A percentile compares a stretch with the other conserved stretches of the same genome.
These are phyloP conservation scores for Phrynosoma blainvillii DNA, from an alignment of 2,113 vertebrate species.

Conservation along the genomic window DNA sequence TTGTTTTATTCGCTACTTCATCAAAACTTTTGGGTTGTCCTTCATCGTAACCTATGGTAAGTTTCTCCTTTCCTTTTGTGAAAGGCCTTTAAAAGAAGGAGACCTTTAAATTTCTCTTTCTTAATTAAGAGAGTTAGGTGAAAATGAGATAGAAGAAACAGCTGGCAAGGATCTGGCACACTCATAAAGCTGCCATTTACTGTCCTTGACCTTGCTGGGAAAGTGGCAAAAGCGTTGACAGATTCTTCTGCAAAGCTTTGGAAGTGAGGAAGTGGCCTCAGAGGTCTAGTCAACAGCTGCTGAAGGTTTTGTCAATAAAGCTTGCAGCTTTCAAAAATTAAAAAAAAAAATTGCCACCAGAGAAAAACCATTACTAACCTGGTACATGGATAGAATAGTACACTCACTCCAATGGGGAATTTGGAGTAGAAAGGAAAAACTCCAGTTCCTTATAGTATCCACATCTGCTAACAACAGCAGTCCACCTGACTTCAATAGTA, in stretches of 20 bases:
- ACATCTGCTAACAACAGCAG: not conserved
- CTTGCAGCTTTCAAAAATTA: not conserved
- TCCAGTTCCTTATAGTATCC: not conserved
- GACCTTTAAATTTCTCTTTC: constrained; percentile 27
- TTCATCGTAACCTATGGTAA: constrained; percentile 25
- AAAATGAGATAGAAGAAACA: constrained; percentile 25
- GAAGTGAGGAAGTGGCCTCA: constrained; percentile 16
- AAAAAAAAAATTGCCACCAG: not conserved
- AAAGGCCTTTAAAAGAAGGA: not conserved
- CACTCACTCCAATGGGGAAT: not conserved
- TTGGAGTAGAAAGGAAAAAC: not conserved
- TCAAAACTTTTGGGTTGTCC: constrained; percentile 23
- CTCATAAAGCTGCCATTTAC: constrained; percentile 13
- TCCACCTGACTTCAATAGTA: not conserved
- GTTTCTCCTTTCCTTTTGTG: not conserved
- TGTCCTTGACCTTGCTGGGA: constrained; percentile 17
- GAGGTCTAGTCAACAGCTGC: constrained; percentile 29
- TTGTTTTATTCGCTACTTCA: constrained; percentile 19
- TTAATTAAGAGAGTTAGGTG: constrained; percentile 50
- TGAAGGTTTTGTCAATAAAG: not conserved
- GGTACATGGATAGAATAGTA: not conserved
- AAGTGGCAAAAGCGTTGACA: not conserved
- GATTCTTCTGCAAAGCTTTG: constrained; percentile 25
- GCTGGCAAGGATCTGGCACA: constrained; percentile 15
- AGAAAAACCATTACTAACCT: constrained; percentile 6